These are phyloP conservation scores for Alces alces DNA, from an alignment of 2,113 vertebrate genomes.

Conservation along the genomic window DNA sequence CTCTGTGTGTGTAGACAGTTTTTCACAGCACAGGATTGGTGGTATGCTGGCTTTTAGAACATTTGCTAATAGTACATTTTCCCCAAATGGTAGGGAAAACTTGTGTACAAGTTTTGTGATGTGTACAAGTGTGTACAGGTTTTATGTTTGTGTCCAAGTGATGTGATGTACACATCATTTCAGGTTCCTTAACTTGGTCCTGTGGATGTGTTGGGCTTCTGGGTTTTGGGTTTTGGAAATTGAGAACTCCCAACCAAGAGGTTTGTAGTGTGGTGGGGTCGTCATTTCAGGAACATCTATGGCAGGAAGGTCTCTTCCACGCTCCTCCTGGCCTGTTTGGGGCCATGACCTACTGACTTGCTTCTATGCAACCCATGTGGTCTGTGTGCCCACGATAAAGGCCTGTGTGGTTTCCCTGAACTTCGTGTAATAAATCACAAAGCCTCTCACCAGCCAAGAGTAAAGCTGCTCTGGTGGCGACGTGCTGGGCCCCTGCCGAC, in stretches of 20 bases:
- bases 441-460: background rate
- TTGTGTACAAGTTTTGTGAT: background rate
- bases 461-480: background rate
- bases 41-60: background rate
- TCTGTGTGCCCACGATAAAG: background rate
- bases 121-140: background rate
- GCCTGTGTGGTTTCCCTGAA: background rate
- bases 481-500: background rate
- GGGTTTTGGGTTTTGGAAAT: background rate
- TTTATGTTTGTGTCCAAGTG: background rate
- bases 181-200: background rate
- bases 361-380: background rate
- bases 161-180: background rate
- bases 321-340: background rate
- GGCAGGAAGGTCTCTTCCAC: background rate
- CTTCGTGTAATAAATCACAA: background rate
- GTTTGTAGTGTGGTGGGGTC: background rate
- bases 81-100: background rate
- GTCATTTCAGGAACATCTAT: background rate
- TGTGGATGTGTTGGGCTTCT: background rate
- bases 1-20: background rate
- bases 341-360: background rate
- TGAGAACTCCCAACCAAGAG: background rate
- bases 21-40: background rate
- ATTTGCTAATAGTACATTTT: background rate